These are phyloP conservation scores for Stegastes partitus DNA, from an alignment of 2,113 vertebrate genomes.

Conservation along the genomic window DNA sequence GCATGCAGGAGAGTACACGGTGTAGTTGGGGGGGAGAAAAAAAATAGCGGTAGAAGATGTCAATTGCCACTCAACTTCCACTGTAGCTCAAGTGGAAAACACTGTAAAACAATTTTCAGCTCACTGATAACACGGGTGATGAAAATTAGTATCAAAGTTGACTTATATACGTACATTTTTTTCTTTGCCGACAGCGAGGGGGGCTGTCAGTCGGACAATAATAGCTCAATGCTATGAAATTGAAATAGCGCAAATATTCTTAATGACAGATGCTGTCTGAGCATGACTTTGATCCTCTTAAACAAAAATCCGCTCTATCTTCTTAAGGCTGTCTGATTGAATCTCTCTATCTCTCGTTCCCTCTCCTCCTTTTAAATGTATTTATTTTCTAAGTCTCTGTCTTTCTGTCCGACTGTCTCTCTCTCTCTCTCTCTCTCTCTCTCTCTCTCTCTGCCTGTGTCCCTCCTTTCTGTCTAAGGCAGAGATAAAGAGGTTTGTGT, in stretches of 20 bases:
- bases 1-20: neutral
- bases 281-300: slow-evolving; percentile 70
- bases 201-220: slow-evolving; percentile 41
- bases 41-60: slow-evolving; percentile 25
- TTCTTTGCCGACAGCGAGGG: slow-evolving; percentile 9
- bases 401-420: slow-evolving; percentile 40
- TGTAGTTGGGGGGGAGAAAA: neutral
- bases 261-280: slow-evolving; percentile 64
- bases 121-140: slow-evolving; percentile 18
- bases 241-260: slow-evolving; percentile 62
- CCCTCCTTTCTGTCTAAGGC: slow-evolving; percentile 54
- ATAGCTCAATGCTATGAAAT: slow-evolving; percentile 31
- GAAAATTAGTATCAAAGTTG: slow-evolving; percentile 8
- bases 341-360: slow-evolving; percentile 33
- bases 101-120: slow-evolving; percentile 33
- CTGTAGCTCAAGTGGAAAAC: slow-evolving; percentile 3
- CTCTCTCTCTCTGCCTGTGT: slow-evolving; percentile 49
- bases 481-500: slow-evolving; percentile 77
- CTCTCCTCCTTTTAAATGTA: slow-evolving; percentile 50
- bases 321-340: slow-evolving; percentile 66
- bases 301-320: slow-evolving; percentile 65
- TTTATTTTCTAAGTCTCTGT: slow-evolving; percentile 45
- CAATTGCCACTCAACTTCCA: slow-evolving; percentile 32
- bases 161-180: neutral
- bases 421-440: slow-evolving; percentile 39